Percentiles rank a stretch among this genome's conserved stretches.
Evolutionary conservation across 2,113 vertebrate species (phyloP).

Genomic region (Colinus virginianus): DNA sequence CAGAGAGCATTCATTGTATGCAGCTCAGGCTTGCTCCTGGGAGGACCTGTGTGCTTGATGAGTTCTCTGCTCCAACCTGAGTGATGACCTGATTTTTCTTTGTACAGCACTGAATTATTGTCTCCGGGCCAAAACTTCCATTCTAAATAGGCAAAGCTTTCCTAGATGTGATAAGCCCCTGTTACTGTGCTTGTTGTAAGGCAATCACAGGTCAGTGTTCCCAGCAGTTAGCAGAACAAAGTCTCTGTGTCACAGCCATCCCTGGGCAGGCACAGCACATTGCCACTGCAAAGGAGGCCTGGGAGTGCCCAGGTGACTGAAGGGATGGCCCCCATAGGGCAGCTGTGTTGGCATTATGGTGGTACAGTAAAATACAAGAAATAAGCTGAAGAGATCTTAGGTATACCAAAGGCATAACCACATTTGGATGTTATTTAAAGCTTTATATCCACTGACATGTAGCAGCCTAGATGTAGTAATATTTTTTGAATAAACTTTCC

Average conservation of each 20-base stretch:
- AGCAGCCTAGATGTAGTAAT: neutral
- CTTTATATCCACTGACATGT: neutral
- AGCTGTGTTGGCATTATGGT: neutral
- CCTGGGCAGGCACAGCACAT: accelerated
- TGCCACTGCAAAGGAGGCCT: neutral
- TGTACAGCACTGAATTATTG: neutral
- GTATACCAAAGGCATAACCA: neutral
- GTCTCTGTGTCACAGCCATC: neutral
- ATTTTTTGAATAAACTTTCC: conserved; percentile 51
- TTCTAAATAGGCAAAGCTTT: neutral
- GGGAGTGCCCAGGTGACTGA: accelerated
- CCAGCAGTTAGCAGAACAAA: neutral
- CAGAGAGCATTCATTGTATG: accelerated
- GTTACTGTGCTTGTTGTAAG: accelerated
- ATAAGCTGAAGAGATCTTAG: neutral
- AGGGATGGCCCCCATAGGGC: neutral
- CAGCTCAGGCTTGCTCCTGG: neutral
- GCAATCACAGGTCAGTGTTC: neutral
- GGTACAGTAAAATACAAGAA: neutral
- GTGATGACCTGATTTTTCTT: neutral
- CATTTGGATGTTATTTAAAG: conserved; percentile 27
- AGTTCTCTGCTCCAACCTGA: neutral
- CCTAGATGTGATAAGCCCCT: neutral
- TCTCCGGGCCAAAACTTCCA: neutral
- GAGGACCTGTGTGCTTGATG: neutral